Evolutionary conservation across 1,140 invertebrate species (phyloP).

Genomic region (Trachymyrmex cornetzi): DNA sequence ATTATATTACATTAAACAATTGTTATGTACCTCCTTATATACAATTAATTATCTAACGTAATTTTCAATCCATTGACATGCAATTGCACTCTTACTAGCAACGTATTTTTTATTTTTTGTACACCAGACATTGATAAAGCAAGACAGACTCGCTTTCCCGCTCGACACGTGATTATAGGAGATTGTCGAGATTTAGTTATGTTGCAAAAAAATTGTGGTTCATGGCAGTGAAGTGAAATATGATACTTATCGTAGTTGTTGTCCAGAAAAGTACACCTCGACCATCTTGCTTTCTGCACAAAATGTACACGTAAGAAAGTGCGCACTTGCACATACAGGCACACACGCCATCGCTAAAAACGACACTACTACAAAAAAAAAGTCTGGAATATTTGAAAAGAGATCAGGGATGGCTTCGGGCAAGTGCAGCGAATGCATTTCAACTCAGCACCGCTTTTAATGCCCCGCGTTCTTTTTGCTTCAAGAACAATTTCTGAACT

Average conservation of each 20-base stretch:
- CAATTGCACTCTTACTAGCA: not conserved
- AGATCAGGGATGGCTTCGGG: conserved; percentile 60
- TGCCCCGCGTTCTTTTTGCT: conserved; percentile 49
- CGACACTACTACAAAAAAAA: conserved; percentile 45
- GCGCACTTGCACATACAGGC: conserved; percentile 33
- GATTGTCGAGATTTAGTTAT: conserved; percentile 53
- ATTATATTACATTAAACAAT: not conserved
- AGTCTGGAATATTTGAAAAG: conserved; percentile 58
- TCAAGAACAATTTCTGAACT: conserved; percentile 62
- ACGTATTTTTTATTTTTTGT: conserved; percentile 35
- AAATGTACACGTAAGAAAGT: conserved; percentile 59
- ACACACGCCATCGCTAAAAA: conserved; percentile 52
- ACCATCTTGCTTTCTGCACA: conserved; percentile 57
- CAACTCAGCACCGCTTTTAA: conserved; percentile 63
- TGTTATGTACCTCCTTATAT: not conserved
- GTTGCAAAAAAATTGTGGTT: conserved; percentile 41
- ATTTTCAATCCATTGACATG: conserved; percentile 12
- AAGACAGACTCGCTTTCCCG: conserved; percentile 55
- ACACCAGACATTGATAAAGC: conserved; percentile 49
- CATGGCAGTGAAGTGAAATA: conserved; percentile 61
- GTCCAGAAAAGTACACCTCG: conserved; percentile 54
- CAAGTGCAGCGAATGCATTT: conserved; percentile 61
- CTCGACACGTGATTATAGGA: conserved; percentile 46
- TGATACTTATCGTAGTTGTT: conserved; percentile 61
- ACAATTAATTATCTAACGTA: not conserved